Evolutionary conservation across 1,140 invertebrate genomes (phyloP), one percentile per base, ranked within the genome.

Genomic region (Rhagoletis pomonella): DNA sequence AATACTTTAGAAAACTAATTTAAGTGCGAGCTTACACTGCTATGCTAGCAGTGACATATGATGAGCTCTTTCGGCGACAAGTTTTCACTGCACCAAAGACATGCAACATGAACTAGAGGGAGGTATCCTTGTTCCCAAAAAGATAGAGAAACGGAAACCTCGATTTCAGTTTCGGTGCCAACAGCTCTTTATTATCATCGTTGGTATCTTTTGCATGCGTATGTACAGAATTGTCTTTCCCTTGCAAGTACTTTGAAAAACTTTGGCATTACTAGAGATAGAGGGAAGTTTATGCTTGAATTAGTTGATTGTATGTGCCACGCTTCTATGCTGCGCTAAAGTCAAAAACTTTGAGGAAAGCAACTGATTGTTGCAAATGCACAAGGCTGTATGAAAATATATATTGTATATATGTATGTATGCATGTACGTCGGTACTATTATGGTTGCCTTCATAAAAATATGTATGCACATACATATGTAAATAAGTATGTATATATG

Each of bases 221-320:
- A 81, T 81, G 47, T 81, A 12, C 47, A 50, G 12, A 55, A 81
- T 55, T 55, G n/a, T 81, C 73, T 55, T 81, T 55, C 73, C 14
- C n/a, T 55, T 19, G 47, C 47, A 81, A 81, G 50, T 5, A 81
- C 47, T 81, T 81, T n/a, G 67, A 29, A 10, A n/a, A 73, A 73
- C 44, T 81, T 81, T 81, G 47, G 69, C 69, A 77, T 19, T 17
- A 77, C 17, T 17, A 29, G 14, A 6, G 17, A 81, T 55, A 81
- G 73, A n/a, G 55, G 50, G 39, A 55, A 81, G 73, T 81, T 81
- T 81, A 81, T 81, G 73, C 73, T 81, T 81, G 44, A 81, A 17
- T 81, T 6, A 4, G 44, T 19, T 1, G 50, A n/a, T 29, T 9
- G 44, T 81, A 81, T 47, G 73, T 81, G 73, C 73, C 4, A 81